phyloP scores from a whole-genome alignment of 2,113 vertebrate genomes.

The Blennius ocellaris region DNA sequence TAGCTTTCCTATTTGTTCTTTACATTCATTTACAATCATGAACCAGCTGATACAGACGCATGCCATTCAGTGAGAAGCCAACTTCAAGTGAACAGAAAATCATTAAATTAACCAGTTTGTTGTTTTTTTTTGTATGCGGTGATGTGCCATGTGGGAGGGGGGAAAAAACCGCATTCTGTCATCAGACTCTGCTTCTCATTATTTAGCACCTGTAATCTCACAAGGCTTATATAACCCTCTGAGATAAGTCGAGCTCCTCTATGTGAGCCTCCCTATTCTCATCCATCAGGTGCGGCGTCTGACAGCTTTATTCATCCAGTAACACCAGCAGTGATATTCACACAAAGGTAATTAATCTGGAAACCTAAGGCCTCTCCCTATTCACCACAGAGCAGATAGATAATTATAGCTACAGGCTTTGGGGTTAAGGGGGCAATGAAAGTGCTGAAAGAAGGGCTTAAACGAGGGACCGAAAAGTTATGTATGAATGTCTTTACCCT shows the following conservation, averaged over 20 bases:
- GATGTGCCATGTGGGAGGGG: neutral
- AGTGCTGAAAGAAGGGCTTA: constrained; percentile 64
- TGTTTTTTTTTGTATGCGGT: neutral
- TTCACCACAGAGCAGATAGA: constrained; percentile 51
- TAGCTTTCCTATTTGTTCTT: neutral
- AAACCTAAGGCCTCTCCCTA: constrained; percentile 65
- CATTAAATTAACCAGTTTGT: neutral
- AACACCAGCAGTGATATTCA: constrained; percentile 63
- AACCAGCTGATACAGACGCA: no score
- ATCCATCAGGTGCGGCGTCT: constrained; percentile 68
- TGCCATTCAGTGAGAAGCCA: neutral
- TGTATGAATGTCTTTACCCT: constrained; percentile 34
- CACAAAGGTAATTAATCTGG: constrained; percentile 72
- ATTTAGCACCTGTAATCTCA: constrained; percentile 62
- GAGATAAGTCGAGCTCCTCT: constrained; percentile 53
- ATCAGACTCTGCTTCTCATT: constrained; percentile 43
- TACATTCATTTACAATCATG: neutral
- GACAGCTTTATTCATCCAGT: constrained; percentile 71
- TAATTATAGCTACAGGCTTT: constrained; percentile 71
- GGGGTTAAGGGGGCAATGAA: constrained; percentile 50
- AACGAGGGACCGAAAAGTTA: constrained; percentile 51
- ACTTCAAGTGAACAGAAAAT: constrained; percentile 9
- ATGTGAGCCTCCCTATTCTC: constrained; percentile 25
- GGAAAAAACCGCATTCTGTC: neutral
- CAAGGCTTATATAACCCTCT: constrained; percentile 30